Percentiles rank a stretch among this genome's conserved stretches.
These are phyloP conservation scores for Gymnothorax reevesii DNA, from an alignment of 2,797 vertebrate species.

Conservation along the genomic window DNA sequence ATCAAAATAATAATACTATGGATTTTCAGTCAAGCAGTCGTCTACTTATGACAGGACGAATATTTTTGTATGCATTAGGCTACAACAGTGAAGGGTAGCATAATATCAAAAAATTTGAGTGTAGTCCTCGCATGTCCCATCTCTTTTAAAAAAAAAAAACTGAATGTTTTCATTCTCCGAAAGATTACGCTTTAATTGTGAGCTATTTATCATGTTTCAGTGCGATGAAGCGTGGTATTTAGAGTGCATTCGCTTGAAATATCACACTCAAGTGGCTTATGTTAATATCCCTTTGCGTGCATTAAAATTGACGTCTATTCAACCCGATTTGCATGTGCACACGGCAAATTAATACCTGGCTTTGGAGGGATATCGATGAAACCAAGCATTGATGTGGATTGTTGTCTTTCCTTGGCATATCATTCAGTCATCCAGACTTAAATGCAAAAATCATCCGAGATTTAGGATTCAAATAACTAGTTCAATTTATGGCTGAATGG, in stretches of 20 bases:
- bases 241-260: slow-evolving; percentile 5
- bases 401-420: not conserved
- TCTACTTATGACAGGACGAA: not conserved
- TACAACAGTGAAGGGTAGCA: not conserved
- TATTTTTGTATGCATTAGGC: not conserved
- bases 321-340: slow-evolving; percentile 13
- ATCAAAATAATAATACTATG: not conserved
- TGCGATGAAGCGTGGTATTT: not conserved
- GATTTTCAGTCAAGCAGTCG: not conserved
- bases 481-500: not conserved
- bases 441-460: slow-evolving; percentile 2
- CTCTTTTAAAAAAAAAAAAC: not conserved
- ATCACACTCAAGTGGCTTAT: slow-evolving; percentile 19
- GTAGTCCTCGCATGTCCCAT: not conserved
- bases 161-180: not conserved
- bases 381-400: not conserved
- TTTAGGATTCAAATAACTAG: not conserved
- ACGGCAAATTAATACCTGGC: slow-evolving; percentile 5
- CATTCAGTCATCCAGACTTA: not conserved
- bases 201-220: not conserved
- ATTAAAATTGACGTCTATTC: slow-evolving; percentile 13
- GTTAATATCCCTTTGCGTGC: slow-evolving; percentile 7
- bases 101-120: not conserved
- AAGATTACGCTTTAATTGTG: not conserved
- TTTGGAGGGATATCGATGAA: not conserved